Evolutionary conservation across 2,113 vertebrate species (phyloP).

Genomic region (Seriola quinqueradiata): DNA sequence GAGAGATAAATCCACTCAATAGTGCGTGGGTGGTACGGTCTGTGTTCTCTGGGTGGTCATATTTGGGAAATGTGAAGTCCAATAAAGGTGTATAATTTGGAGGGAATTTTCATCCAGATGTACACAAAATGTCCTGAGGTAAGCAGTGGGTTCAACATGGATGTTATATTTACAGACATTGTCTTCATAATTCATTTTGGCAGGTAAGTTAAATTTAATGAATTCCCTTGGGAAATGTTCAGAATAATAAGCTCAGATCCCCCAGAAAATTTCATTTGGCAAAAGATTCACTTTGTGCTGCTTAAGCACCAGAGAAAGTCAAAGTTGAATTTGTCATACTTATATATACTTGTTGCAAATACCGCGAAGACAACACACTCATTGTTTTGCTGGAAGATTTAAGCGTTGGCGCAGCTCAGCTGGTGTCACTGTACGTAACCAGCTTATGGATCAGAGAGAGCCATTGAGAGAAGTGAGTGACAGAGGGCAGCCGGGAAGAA

Average conservation of each 20-base stretch:
- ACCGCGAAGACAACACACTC: neutral
- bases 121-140: conserved; percentile 61
- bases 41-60: conserved; percentile 81
- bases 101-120: conserved; percentile 71
- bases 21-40: conserved; percentile 75
- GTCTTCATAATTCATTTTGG: conserved; percentile 42
- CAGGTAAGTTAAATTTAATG: conserved; percentile 27
- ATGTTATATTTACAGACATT: conserved; percentile 54
- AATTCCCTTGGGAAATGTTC: conserved; percentile 40
- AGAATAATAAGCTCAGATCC: conserved; percentile 37
- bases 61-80: conserved; percentile 75
- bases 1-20: conserved; percentile 75
- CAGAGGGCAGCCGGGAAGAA: conserved; percentile 67
- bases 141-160: conserved; percentile 42
- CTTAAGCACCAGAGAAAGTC: conserved; percentile 35
- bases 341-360: conserved; percentile 9
- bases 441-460: conserved; percentile 57
- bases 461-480: conserved; percentile 56
- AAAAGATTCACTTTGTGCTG: conserved; percentile 28
- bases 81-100: conserved; percentile 76
- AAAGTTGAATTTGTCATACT: conserved; percentile 16
- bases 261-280: conserved; percentile 44
- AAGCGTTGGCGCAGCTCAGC: neutral
- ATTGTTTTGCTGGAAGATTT: conserved; percentile 28
- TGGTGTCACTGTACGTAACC: conserved; percentile 54